A percentile compares a stretch with the other conserved stretches of the same genome.
Conservation (phyloP, 1,140 invertebrate species). For the Panagrolaimus sp. region DNA sequence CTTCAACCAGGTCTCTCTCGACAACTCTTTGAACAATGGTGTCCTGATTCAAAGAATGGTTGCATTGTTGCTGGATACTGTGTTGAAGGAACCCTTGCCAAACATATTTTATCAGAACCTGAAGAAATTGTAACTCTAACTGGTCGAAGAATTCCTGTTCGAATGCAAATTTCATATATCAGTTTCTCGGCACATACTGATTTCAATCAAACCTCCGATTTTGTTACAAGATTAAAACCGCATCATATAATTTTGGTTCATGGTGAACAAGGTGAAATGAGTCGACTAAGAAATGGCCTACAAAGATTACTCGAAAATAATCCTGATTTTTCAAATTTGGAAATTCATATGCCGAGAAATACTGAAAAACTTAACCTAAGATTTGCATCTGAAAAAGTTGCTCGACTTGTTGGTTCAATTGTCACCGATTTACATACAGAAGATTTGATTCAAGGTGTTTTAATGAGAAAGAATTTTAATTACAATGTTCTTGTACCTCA, state of each 20-base stretch:
- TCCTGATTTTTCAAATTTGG: conserved; percentile 74
- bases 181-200: conserved; percentile 99
- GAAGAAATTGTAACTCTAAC: conserved; percentile 91
- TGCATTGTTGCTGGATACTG: conserved; percentile 98
- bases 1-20: conserved; percentile 96
- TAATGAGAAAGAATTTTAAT: conserved; percentile 96
- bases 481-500: conserved; percentile 86
- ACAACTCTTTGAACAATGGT: conserved; percentile 98
- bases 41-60: conserved; percentile 71
- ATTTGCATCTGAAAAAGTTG: conserved; percentile 93
- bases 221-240: conserved; percentile 85
- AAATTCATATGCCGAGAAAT: conserved; percentile 82
- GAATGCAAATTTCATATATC: conserved; percentile 93
- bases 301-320: conserved; percentile 88
- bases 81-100: conserved; percentile 95
- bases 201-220: conserved; percentile 96
- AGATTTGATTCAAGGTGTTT: conserved; percentile 77
- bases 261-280: conserved; percentile 98
- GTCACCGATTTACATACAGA: conserved; percentile 65
- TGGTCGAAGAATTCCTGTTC: conserved; percentile 88
- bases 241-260: conserved; percentile 94
- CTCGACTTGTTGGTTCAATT: conserved; percentile 70
- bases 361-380: conserved; percentile 84
- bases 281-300: conserved; percentile 82
- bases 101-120: conserved; percentile 87